Conservation (phyloP, 1,140 invertebrate species). For the Phenacoccus solenopsis region DNA sequence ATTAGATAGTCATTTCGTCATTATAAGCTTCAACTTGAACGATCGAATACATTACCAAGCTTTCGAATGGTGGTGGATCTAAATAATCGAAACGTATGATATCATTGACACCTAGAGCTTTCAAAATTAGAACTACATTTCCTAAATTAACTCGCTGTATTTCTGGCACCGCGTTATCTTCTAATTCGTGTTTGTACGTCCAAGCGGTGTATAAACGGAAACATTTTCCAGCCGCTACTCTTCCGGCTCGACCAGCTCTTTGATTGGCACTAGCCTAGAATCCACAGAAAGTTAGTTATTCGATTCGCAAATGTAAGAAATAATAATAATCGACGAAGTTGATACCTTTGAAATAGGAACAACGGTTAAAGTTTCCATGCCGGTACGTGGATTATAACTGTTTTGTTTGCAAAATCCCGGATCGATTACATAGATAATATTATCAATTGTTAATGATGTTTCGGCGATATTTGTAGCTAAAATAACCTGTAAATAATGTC, state of each 20-base stretch:
- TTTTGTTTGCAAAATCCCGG: slow-evolving; percentile 99
- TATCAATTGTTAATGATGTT: slow-evolving; percentile 97
- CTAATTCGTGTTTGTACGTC: slow-evolving; percentile 95
- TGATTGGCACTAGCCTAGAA: slow-evolving; percentile 77
- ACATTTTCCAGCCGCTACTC: slow-evolving; percentile 93
- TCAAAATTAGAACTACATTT: slow-evolving; percentile 92
- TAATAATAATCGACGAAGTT: neutral
- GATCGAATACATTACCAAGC: slow-evolving; percentile 49
- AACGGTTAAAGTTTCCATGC: slow-evolving; percentile 96
- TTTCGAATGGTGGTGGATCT: slow-evolving; percentile 96
- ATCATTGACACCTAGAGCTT: slow-evolving; percentile 95
- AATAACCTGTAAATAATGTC: slow-evolving; percentile 49
- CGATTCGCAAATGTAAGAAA: neutral
- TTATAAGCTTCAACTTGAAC: no score
- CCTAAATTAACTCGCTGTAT: slow-evolving; percentile 96
- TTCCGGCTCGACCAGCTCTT: slow-evolving; percentile 77
- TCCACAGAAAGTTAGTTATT: neutral
- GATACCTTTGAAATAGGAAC: slow-evolving; percentile 87
- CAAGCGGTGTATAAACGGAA: slow-evolving; percentile 94
- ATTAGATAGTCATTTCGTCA: neutral
- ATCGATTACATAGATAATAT: slow-evolving; percentile 98
- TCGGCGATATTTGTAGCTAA: slow-evolving; percentile 99
- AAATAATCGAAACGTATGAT: slow-evolving; percentile 97
- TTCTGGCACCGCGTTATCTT: slow-evolving; percentile 96
- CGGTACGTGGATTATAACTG: slow-evolving; percentile 94